Percentiles rank a stretch among this genome's conserved stretches.
phyloP scores from a whole-genome alignment of 2,888 invertebrate species.

The Trissolcus japonicus region DNA sequence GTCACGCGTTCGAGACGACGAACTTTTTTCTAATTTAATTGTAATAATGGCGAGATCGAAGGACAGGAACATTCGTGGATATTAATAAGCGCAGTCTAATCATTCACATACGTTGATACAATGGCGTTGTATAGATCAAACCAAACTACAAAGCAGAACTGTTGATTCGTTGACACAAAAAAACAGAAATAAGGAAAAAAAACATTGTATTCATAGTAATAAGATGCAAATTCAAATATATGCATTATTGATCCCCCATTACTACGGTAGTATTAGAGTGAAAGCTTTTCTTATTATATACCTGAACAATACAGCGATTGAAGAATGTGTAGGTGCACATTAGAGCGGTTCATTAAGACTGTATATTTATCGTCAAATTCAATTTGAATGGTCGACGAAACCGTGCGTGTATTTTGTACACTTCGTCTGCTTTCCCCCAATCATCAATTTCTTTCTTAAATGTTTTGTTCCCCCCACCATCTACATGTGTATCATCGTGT shows the following conservation, averaged over 20 bases:
- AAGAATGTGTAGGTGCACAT: constrained; percentile 67
- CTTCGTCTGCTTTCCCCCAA: not conserved
- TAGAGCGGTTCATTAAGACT: constrained; percentile 64
- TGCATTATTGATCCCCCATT: constrained; percentile 64
- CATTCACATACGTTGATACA: constrained; percentile 62
- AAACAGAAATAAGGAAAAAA: constrained; percentile 35
- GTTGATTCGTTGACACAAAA: constrained; percentile 14
- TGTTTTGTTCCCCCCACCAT: not conserved
- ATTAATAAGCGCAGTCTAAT: constrained; percentile 67
- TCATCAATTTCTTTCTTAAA: not conserved
- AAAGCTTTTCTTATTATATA: constrained; percentile 65
- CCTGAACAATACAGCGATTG: constrained; percentile 49
- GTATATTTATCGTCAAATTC: constrained; percentile 63
- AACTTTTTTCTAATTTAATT: constrained; percentile 72
- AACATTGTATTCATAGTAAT: constrained; percentile 68
- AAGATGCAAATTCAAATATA: constrained; percentile 70
- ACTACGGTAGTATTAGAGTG: constrained; percentile 68
- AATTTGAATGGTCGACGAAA: constrained; percentile 11
- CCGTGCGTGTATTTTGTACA: constrained; percentile 8
- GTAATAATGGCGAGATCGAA: constrained; percentile 52
- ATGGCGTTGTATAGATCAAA: constrained; percentile 56
- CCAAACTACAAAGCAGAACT: constrained; percentile 7
- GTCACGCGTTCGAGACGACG: constrained; percentile 68
- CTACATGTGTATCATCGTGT: not conserved
- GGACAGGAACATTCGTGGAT: constrained; percentile 52